Evolutionary conservation across 2,888 invertebrate genomes (phyloP), one percentile per base, ranked within the genome.

Genomic region (Leptinotarsa tumamoca): DNA sequence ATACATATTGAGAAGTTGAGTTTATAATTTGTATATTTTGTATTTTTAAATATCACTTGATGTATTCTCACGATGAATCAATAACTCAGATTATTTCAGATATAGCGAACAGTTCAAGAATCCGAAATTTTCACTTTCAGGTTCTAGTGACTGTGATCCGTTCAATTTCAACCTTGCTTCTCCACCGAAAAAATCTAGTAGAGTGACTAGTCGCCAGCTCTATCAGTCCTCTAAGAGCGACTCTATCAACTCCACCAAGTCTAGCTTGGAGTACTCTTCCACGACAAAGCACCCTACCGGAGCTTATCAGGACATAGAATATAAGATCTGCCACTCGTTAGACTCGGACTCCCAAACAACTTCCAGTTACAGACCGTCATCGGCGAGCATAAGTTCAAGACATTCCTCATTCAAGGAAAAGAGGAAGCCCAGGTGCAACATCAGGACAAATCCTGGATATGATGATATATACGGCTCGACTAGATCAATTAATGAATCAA

Each of bases 391-490:
- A 14, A 84, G 83, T 71, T 84, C 86, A 2, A 82, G 84, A 67
- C 87, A 87, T 79, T 87, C 87, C 3, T 87, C 87, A 1, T 82
- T 87, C 67, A 88, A 87, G 77, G 87, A 88, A 58, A 87, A 86
- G 78, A 84, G 83, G 49, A 87, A 86, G 72, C 85, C 86, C 1
- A 80, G 80, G 54, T 88, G 87, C 68, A 88, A 92, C 84, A 92
- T 92, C 61, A 90, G 91, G 79, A 91, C 91, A 0, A 92, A 92
- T 84, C 92, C 92, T 27, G 92, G 92, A 4, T 92, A 92, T 81
- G 91, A 92, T 81, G 82, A 85, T 67, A 79, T 83, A 69, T 87
- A 87, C 74, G 82, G 83, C 1, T 87, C 87, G 0, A 85, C 82
- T 68, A 88, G 86, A 79, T 86, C 86, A n/a, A 87, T 88, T 56